These are phyloP conservation scores for Trichomalopsis sarcophagae DNA, from an alignment of 1,140 invertebrate species.

Conservation along the genomic window DNA sequence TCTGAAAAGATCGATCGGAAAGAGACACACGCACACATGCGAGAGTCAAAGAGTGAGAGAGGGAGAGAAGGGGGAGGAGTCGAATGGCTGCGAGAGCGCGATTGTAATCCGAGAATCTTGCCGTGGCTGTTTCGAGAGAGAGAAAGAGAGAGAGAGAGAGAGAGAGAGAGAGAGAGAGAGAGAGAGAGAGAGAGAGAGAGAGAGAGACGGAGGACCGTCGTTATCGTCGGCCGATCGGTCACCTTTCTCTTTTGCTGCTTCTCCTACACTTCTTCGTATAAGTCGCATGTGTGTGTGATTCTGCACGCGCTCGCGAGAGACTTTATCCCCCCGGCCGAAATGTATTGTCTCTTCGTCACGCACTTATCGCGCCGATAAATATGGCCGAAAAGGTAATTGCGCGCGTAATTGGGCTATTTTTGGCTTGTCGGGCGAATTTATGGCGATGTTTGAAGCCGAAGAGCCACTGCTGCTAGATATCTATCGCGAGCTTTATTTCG, in stretches of 20 bases:
- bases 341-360: not conserved
- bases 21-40: not conserved
- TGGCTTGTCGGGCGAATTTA: not conserved
- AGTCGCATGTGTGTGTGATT: not conserved
- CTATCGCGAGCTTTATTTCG: not conserved
- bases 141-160: not conserved
- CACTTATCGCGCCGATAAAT: not conserved
- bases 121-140: constrained; percentile 46
- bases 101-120: constrained; percentile 59
- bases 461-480: not conserved
- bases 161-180: no score
- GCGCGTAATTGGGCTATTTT: not conserved
- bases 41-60: not conserved
- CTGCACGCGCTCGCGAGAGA: not conserved
- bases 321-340: not conserved
- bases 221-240: constrained; percentile 43
- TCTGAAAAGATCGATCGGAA: constrained; percentile 11
- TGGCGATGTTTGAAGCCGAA: not conserved
- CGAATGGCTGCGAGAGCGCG: constrained; percentile 2
- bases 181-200: not conserved
- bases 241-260: constrained; percentile 55
- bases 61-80: not conserved
- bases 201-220: not conserved
- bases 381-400: not conserved
- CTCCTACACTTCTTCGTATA: not conserved